phyloP scores from a whole-genome alignment of 2,888 invertebrate genomes.

The Tigriopus californicus region DNA sequence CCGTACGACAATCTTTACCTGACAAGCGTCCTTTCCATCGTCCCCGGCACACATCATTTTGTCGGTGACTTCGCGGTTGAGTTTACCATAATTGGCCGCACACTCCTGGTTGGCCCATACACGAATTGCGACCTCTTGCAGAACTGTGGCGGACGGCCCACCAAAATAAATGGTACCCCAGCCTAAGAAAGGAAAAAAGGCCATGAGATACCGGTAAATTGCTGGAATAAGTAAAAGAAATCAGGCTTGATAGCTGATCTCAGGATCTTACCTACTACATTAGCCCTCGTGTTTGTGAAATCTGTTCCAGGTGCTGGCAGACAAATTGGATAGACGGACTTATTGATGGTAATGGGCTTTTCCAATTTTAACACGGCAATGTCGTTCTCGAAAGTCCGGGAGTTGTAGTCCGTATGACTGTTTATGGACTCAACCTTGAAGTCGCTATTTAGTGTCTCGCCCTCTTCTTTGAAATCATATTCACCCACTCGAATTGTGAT shows the following conservation, averaged over 20 bases:
- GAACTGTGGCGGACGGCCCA: slow-evolving; percentile 43
- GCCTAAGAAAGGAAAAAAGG: slow-evolving; percentile 24
- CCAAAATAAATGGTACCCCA: slow-evolving; percentile 56
- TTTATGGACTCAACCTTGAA: slow-evolving; percentile 45
- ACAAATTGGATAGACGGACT: slow-evolving; percentile 66
- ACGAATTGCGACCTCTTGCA: slow-evolving; percentile 58
- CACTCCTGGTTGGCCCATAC: slow-evolving; percentile 53
- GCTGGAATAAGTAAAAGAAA: neutral
- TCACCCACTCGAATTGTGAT: slow-evolving; percentile 56
- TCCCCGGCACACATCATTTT: slow-evolving; percentile 56
- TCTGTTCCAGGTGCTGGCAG: slow-evolving; percentile 44
- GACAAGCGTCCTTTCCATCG: slow-evolving; percentile 63
- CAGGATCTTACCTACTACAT: slow-evolving; percentile 18
- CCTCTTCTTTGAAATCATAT: slow-evolving; percentile 46
- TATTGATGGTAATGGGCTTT: slow-evolving; percentile 23
- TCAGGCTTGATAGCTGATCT: too few relatives aligned
- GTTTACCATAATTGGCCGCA: slow-evolving; percentile 20
- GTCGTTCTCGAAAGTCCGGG: slow-evolving; percentile 49
- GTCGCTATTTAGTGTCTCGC: slow-evolving; percentile 50
- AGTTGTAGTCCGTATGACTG: slow-evolving; percentile 46
- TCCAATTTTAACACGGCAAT: slow-evolving; percentile 42
- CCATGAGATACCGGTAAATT: neutral
- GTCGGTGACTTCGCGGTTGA: slow-evolving; percentile 29
- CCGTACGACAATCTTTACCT: slow-evolving; percentile 34
- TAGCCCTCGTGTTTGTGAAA: slow-evolving; percentile 17